Evolutionary conservation across 2,113 vertebrate species (phyloP).

Genomic region (Amphiprion ocellaris): DNA sequence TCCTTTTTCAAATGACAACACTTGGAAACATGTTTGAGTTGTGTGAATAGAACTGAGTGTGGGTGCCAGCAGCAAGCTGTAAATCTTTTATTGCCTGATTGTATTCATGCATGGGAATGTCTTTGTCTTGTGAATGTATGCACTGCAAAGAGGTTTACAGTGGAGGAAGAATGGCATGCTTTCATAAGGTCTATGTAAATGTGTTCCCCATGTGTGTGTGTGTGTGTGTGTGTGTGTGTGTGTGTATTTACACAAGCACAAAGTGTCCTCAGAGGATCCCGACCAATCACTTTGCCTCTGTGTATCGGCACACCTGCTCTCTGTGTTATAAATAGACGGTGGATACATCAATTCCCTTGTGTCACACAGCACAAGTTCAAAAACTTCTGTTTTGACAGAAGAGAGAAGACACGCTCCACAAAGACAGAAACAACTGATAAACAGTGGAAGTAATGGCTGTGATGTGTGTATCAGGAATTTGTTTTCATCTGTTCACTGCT

Average conservation of each 20-base stretch:
- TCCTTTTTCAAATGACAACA: slow-evolving; percentile 28
- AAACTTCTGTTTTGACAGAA: slow-evolving; percentile 60
- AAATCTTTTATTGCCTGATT: slow-evolving; percentile 14
- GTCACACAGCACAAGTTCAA: slow-evolving; percentile 47
- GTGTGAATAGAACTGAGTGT: slow-evolving; percentile 16
- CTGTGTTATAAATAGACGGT: slow-evolving; percentile 71
- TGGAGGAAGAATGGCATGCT: not conserved
- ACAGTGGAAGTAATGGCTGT: not conserved
- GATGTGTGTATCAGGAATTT: not conserved
- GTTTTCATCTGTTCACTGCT: too few relatives aligned
- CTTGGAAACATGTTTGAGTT: slow-evolving; percentile 33
- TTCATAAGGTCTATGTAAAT: not conserved
- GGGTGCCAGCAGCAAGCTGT: not conserved
- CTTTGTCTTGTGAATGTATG: not conserved
- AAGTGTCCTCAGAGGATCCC: slow-evolving; percentile 27
- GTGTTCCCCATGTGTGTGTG: not conserved
- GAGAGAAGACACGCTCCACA: slow-evolving; percentile 33
- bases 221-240: slow-evolving; percentile 1
- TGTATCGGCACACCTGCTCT: slow-evolving; percentile 58
- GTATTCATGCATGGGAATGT: not conserved
- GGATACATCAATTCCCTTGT: slow-evolving; percentile 57
- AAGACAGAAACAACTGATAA: slow-evolving; percentile 1
- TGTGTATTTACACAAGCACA: slow-evolving; percentile 39
- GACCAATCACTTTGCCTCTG: slow-evolving; percentile 56
- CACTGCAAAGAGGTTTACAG: not conserved